Base-by-base conservation (phyloP, 2,797 vertebrate genomes). In the Tenualosa thibaudeaui region DNA sequence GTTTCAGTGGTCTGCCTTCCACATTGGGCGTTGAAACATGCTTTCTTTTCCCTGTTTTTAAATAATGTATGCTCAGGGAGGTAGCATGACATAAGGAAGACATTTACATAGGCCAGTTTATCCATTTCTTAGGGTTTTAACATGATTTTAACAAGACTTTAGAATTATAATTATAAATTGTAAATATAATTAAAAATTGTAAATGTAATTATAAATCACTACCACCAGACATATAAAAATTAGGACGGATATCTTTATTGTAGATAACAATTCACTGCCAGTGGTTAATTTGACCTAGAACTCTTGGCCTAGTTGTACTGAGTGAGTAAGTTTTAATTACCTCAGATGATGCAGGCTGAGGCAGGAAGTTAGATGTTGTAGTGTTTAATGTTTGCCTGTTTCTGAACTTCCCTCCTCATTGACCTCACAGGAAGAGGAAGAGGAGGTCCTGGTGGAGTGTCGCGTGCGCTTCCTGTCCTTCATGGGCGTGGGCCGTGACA, bases 381-480 rank as follows among this genome's bases (percentile, higher is more conserved):
- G 58, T 60, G 19, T 31, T 31, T 31, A 31, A 31, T 31, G 31
- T 24, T 10, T 65, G 7, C n/a, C 54, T 13, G 19, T 15, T 6
- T 43, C 8, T 22, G 40, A 22, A 22, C 88, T 84, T 82, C 60
- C 68, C 86, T 81, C 84, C 58, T 43, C 40, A 6, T n/a, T 78
- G 40, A 46, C 40, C 86, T 54, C 71, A 83, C 89, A 93, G 90
- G 95, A 97, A 92, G 96, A 96, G 83, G 97, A 99, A 88, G 97
- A 99, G 90, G 97, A 99, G 4, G 89, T 95, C 71, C n/a, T 99
- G 91, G 96, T 99, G 94, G 98, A 99, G 92, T 99, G 98, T 68
- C 97, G 98, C 0, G 98, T 99, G 50, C 96, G 98, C 0, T 99
- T 99, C 92, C 93, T 99, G 93, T 98, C 98, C 86, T 99, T 99